Conservation (phyloP, 2,797 vertebrate genomes). For the Trichosurus vulpecula region DNA sequence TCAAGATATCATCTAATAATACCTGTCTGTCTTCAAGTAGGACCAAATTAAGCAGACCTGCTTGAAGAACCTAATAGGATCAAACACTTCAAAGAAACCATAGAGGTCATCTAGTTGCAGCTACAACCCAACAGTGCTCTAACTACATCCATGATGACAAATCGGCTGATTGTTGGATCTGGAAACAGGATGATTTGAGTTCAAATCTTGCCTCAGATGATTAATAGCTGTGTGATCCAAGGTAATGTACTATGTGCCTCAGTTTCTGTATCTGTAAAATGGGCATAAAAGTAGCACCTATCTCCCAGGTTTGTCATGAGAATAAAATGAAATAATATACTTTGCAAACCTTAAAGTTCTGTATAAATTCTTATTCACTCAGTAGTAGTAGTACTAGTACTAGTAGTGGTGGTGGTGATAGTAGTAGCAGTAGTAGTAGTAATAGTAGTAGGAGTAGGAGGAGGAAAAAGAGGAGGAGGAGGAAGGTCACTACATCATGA, state of each 20-base stretch:
- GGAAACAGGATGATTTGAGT: background rate
- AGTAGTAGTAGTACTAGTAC: background rate
- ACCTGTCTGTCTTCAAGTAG: background rate
- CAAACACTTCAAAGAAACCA: background rate
- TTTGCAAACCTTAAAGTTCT: background rate
- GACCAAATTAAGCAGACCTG: background rate
- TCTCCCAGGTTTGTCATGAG: background rate
- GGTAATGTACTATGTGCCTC: background rate
- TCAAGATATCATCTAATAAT: background rate
- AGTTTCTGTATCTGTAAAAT: background rate
- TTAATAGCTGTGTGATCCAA: background rate
- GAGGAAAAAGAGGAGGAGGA: too few relatives aligned
- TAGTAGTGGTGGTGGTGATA: background rate
- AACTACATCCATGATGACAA: background rate
- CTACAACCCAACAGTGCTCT: background rate
- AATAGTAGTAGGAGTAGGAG: too few relatives aligned
- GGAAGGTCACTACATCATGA: background rate
- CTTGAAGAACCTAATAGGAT: background rate
- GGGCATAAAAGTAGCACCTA: background rate
- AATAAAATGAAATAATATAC: background rate
- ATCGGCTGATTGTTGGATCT: background rate
- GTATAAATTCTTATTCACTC: too few relatives aligned
- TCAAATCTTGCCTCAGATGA: background rate
- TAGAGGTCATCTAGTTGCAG: background rate
- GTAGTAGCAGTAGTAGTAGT: too few relatives aligned